Base-by-base conservation (phyloP, 2,797 vertebrate genomes). In the Coluber constrictor region DNA sequence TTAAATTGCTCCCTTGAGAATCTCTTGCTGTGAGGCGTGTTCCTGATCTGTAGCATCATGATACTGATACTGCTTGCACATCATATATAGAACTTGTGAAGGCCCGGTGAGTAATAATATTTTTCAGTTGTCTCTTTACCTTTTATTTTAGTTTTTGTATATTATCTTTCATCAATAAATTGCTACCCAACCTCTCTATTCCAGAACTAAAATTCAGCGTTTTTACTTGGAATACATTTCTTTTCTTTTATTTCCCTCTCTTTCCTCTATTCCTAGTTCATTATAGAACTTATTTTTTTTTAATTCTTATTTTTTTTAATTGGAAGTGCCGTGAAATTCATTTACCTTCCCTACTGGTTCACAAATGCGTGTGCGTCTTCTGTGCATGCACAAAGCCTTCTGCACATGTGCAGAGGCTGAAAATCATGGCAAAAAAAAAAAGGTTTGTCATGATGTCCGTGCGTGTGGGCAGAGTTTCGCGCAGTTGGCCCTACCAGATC, bases 81-180 rank as follows among this genome's bases (percentile, higher is more conserved):
- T 92, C 27, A 11, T 90, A 94, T 94, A 89, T 90, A 95, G 96
- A 88, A 96, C 96, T n/a, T 93, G 94, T 94, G 90, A 97, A 95
- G 95, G 96, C 93, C 93, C 95, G 23, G 74, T 83, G 3, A 83
- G 70, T 43, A 91, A 94, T 95, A 93, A 92, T 94, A 90, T 93
- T 88, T 92, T 95, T 96, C 95, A 95, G 89, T 95, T 94, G 86
- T 93, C 83, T 93, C 92, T 56, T 95, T 95, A 90, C 32, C 92
- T 96, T 97, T 96, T 70, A 54, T 94, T 96, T 95, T 94, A 93
- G 90, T 55, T 94, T 90, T 92, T 92, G 63, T 32, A 93, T 93
- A 95, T 95, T 97, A 90, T 96, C 95, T 95, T 95, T 96, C 94
- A 94, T 95, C 87, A 54, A 95, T 94, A 91, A 88, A 89, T 61